A percentile compares a stretch with the other conserved stretches of the same genome.
Evolutionary conservation across 2,113 vertebrate species (phyloP).

Genomic region (Malurus elegans): DNA sequence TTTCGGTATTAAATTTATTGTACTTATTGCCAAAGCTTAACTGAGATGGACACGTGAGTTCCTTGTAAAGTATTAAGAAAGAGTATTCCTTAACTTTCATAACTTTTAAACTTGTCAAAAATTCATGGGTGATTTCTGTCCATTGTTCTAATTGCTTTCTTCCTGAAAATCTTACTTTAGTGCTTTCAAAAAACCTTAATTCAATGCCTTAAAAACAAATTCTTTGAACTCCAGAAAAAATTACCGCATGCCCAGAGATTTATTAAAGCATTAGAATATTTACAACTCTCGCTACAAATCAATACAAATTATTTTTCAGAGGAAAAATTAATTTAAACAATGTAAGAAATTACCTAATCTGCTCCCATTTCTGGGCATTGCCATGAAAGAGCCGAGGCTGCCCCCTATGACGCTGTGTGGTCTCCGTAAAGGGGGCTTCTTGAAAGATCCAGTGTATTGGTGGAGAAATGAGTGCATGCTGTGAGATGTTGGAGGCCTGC

Average conservation of each 20-base stretch:
- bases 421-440: slow-evolving; percentile 90
- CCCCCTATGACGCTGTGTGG: slow-evolving; percentile 95
- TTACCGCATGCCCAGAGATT: not conserved
- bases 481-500: slow-evolving; percentile 90
- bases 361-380: slow-evolving; percentile 92
- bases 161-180: not conserved
- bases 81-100: not conserved
- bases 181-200: not conserved
- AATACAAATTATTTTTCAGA: not conserved
- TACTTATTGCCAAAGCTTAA: not conserved
- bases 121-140: not conserved
- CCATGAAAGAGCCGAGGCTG: slow-evolving; percentile 91
- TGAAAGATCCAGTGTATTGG: slow-evolving; percentile 94
- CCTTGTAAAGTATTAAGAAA: not conserved
- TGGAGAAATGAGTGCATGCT: slow-evolving; percentile 97
- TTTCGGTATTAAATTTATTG: not conserved
- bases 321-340: not conserved
- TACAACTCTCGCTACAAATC: not conserved
- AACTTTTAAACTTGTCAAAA: not conserved
- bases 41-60: not conserved
- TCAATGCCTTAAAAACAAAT: not conserved
- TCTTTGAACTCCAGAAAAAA: not conserved
- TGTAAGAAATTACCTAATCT: slow-evolving; percentile 83
- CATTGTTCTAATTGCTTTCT: not conserved
- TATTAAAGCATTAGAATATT: not conserved